Conservation (phyloP, 2,113 vertebrate species). For the Chrysochloris asiatica region DNA sequence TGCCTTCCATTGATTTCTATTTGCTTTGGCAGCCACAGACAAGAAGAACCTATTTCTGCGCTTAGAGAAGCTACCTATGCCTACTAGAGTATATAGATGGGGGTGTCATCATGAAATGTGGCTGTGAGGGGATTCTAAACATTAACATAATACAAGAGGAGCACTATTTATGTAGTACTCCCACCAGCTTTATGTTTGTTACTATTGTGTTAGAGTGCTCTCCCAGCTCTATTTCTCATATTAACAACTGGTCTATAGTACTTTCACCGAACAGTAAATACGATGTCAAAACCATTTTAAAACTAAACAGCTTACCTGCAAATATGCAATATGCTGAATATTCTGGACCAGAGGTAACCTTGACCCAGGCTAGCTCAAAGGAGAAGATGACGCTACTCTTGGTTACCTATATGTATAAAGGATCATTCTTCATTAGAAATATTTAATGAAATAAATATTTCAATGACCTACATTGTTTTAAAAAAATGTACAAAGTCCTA, state of each 20-base stretch:
- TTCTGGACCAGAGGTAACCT: constrained; percentile 34
- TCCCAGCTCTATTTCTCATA: constrained; percentile 65
- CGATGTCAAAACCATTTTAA: constrained; percentile 72
- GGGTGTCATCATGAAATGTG: constrained; percentile 69
- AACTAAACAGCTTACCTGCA: constrained; percentile 59
- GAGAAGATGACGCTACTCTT: neutral
- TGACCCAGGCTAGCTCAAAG: neutral
- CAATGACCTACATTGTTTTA: neutral
- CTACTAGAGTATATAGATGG: constrained; percentile 52
- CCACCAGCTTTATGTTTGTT: constrained; percentile 68
- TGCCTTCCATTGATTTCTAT: constrained; percentile 85
- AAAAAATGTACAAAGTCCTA: constrained; percentile 21
- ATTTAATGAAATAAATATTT: constrained; percentile 29
- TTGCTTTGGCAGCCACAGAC: constrained; percentile 83
- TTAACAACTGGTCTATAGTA: constrained; percentile 72
- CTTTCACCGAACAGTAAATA: constrained; percentile 78
- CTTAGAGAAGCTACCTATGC: constrained; percentile 77
- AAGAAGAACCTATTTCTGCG: constrained; percentile 81
- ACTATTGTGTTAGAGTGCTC: constrained; percentile 73
- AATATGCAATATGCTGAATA: constrained; percentile 45
- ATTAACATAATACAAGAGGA: constrained; percentile 79
- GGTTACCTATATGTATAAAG: neutral
- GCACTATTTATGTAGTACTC: constrained; percentile 79
- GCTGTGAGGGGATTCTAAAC: constrained; percentile 76
- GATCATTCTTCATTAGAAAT: constrained; percentile 37